Percentiles rank a stretch among this genome's conserved stretches.
Evolutionary conservation across 2,888 invertebrate species (phyloP).

Genomic region (Volucella inflata): DNA sequence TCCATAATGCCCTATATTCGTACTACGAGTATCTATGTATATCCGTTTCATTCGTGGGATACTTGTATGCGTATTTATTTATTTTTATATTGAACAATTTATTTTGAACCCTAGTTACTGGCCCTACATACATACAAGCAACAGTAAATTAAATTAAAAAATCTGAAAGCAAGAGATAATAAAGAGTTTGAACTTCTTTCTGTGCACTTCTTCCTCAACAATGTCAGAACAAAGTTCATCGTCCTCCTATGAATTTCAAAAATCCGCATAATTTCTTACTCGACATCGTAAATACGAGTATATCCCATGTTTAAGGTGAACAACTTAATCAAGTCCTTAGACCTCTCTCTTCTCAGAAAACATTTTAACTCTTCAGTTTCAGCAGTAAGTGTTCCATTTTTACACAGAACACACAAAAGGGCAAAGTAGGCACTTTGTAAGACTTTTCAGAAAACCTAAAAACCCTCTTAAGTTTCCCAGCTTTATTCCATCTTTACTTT

Average conservation of each 20-base stretch:
- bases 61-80: too few relatives aligned
- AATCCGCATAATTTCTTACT: not conserved
- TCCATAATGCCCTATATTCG: too few relatives aligned
- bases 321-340: slow-evolving; percentile 45
- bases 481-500: slow-evolving; percentile 32
- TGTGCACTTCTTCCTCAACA: too few relatives aligned
- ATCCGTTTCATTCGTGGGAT: too few relatives aligned
- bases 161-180: too few relatives aligned
- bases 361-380: not conserved
- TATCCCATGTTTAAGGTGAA: slow-evolving; percentile 42
- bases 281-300: slow-evolving; percentile 15
- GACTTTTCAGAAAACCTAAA: slow-evolving; percentile 38
- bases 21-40: too few relatives aligned
- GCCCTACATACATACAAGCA: too few relatives aligned
- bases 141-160: too few relatives aligned
- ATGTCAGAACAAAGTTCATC: too few relatives aligned
- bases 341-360: not conserved
- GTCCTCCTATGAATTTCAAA: not conserved
- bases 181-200: too few relatives aligned
- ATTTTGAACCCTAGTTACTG: too few relatives aligned
- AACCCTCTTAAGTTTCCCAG: slow-evolving; percentile 32
- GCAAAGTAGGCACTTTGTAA: slow-evolving; percentile 60
- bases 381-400: not conserved
- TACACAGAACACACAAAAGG: slow-evolving; percentile 22
- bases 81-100: too few relatives aligned